These are phyloP conservation scores for Astur gentilis DNA, from an alignment of 2,113 vertebrate genomes.

Conservation along the genomic window DNA sequence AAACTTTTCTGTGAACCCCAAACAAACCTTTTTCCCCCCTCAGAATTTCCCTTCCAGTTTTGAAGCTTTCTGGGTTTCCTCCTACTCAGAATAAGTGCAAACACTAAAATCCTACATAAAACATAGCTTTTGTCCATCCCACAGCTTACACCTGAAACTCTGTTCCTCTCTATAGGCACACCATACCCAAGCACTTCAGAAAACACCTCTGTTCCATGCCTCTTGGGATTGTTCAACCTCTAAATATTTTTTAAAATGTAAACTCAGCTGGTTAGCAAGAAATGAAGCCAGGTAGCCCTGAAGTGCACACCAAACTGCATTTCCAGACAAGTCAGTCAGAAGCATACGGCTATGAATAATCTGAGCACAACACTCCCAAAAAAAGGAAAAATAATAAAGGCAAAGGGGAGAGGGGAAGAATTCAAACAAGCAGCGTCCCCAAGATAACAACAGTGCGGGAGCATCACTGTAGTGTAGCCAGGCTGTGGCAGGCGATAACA, in stretches of 20 bases:
- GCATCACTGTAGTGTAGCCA: neutral
- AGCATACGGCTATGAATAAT: constrained; percentile 9
- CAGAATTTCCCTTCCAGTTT: neutral
- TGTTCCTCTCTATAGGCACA: neutral
- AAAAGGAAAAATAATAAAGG: neutral
- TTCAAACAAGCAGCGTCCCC: neutral
- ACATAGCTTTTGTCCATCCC: neutral
- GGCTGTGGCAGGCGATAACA: neutral
- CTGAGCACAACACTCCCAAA: neutral
- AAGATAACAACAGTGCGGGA: neutral
- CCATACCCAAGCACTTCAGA: neutral
- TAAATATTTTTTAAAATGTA: neutral
- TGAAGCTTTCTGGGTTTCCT: neutral
- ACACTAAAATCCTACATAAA: neutral
- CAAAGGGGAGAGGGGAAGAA: neutral
- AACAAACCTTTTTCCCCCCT: neutral
- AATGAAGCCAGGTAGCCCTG: neutral
- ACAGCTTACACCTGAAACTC: neutral
- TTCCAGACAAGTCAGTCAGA: neutral
- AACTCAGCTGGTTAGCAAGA: neutral
- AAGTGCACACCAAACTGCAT: neutral
- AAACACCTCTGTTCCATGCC: neutral
- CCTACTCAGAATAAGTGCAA: neutral
- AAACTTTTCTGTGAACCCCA: neutral
- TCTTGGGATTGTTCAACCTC: neutral